Base-by-base conservation (phyloP, 2,113 vertebrate genomes). In the Agelaius tricolor region DNA sequence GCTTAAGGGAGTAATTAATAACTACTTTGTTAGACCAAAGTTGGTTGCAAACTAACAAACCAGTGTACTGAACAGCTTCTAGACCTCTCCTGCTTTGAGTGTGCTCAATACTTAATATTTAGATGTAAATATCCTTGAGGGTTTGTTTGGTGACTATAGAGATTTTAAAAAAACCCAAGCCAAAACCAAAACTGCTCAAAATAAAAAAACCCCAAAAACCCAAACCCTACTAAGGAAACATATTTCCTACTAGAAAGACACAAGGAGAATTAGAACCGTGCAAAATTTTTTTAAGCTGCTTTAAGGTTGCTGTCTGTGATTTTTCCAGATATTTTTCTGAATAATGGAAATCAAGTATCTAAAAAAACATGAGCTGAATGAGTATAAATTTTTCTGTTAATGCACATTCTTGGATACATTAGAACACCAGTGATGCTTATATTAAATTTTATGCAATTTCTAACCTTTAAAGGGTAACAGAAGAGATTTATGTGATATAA, bases 381-480 rank as follows among this genome's bases (percentile, higher is more conserved):
- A 63, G 13, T n/a, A 51, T 3, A 47, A 55, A 63, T 2, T 65
- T 90, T 66, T 49, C 35, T n/a, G 8, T 67, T 80, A 55, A 49
- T 86, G 47, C 20, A 77, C 35, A 33, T 85, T 77, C 20, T 68
- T 81, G 39, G 21, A 41, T 90, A n/a, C 51, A 85, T 84, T 88
- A 77, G 24, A 57, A 55, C 18, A 81, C 6, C 33, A 72, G 15
- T 54, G 14, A 44, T 85, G 16, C 17, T 82, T 51, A 16, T 37
- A 43, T 44, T 79, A 65, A 8, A 65, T 79, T 89, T 93, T 77
- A 90, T 88, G 73, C 14, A 39, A 47, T 77, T 93, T 90, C 20
- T 93, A 90, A 90, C 49, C 77, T 95, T 89, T 95, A 87, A 96
- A 94, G 31, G 46, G 33, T 80, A 92, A 47, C 39, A 80, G 39